A percentile compares a stretch with the other conserved stretches of the same genome.
Evolutionary conservation across 2,113 vertebrate species (phyloP).

Genomic region (Xerus inauris): DNA sequence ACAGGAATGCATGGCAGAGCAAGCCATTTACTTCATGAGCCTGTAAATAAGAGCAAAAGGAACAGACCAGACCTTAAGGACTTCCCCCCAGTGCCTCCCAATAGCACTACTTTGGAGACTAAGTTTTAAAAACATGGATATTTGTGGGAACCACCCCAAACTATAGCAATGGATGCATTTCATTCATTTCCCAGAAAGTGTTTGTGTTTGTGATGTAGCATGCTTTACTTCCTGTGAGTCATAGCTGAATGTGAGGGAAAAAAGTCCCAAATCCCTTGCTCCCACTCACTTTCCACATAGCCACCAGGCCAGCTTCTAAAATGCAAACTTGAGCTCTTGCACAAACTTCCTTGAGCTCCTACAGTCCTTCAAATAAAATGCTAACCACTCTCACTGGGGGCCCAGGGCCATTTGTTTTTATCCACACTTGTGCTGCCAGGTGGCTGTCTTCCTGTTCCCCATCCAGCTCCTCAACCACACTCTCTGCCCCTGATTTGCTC

Average conservation of each 20-base stretch:
- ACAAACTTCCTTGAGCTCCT: neutral
- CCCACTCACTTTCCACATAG: neutral
- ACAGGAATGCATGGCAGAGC: neutral
- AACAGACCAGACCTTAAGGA: neutral
- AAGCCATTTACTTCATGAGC: neutral
- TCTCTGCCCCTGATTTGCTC: neutral
- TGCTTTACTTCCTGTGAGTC: neutral
- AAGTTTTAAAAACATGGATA: neutral
- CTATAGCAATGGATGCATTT: no score
- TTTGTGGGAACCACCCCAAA: neutral
- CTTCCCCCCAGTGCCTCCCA: neutral
- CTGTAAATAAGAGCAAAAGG: neutral
- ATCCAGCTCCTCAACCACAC: neutral
- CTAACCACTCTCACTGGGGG: accelerated
- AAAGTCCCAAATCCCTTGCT: neutral
- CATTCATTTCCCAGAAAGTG: neutral
- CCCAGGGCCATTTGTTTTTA: neutral
- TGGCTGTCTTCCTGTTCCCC: accelerated
- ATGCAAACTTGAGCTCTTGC: no score
- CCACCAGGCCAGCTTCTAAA: neutral
- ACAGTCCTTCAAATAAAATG: accelerated
- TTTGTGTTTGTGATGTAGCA: neutral
- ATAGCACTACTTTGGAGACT: neutral
- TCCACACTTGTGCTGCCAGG: neutral
- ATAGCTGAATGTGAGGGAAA: no score